A percentile compares a stretch with the other conserved stretches of the same genome.
Evolutionary conservation across 2,797 vertebrate genomes (phyloP).

Genomic region (Acipenser transmontanus): DNA sequence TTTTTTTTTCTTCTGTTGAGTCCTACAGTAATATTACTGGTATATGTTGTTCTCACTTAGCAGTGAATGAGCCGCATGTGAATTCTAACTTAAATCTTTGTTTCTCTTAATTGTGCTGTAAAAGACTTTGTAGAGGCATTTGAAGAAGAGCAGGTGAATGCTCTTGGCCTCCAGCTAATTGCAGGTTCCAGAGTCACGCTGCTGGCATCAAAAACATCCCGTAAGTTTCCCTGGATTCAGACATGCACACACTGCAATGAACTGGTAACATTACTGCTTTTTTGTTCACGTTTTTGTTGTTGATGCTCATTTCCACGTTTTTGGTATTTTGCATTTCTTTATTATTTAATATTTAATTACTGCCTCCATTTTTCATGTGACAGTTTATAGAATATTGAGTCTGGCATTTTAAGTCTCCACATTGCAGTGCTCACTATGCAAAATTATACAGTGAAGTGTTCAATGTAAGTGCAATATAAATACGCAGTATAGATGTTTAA

Average conservation of each 20-base stretch:
- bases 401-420: no score
- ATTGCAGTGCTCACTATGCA: no score
- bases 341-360: no score
- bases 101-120: conserved; percentile 19
- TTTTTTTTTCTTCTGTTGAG: conserved; percentile 16
- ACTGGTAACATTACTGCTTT: neutral
- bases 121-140: conserved; percentile 72
- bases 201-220: conserved; percentile 88
- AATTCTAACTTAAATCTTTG: neutral
- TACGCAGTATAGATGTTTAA: no score
- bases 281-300: neutral
- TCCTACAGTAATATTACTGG: conserved; percentile 10
- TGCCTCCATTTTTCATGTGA: no score
- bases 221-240: conserved; percentile 61
- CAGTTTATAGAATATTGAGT: no score
- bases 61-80: neutral
- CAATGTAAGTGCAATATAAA: no score
- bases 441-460: no score
- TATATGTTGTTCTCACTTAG: neutral
- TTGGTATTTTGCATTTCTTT: no score
- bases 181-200: conserved; percentile 77
- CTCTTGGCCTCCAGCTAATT: conserved; percentile 80
- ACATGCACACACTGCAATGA: neutral
- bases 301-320: no score
- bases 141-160: conserved; percentile 78